Conservation (phyloP, 1,140 invertebrate genomes). For the Vanessa atalanta region DNA sequence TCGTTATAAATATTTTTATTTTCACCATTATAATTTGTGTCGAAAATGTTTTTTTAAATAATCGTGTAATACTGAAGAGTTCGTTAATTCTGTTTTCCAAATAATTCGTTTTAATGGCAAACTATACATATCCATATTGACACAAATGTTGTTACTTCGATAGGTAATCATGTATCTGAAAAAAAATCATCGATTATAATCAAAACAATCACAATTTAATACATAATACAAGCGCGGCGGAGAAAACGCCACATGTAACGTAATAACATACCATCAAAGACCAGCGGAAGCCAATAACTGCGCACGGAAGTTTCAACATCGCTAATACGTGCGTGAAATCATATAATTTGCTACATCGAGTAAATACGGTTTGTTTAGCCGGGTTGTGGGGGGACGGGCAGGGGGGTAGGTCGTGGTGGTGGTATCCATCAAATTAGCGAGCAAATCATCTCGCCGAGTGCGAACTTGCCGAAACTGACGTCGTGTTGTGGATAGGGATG, state of each 20-base stretch:
- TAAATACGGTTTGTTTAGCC: constrained; percentile 21
- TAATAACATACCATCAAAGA: constrained; percentile 10
- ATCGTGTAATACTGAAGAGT: background rate
- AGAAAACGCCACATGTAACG: background rate
- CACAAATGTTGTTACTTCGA: background rate
- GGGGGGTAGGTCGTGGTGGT: background rate
- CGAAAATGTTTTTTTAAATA: too few relatives aligned
- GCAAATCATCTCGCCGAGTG: constrained; percentile 20
- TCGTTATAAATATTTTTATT: too few relatives aligned
- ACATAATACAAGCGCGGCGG: background rate
- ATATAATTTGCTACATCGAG: constrained; percentile 28
- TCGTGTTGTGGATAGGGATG: background rate
- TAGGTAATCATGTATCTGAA: background rate
- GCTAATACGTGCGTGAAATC: constrained; percentile 30
- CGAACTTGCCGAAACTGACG: constrained; percentile 13
- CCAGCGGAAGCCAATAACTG: constrained; percentile 15
- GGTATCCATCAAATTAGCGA: constrained; percentile 18
- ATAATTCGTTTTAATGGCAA: too few relatives aligned
- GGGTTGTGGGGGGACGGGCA: background rate
- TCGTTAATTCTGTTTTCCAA: background rate
- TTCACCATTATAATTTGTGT: too few relatives aligned
- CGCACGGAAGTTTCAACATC: constrained; percentile 15
- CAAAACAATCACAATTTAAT: background rate
- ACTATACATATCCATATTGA: too few relatives aligned
- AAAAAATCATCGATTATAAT: background rate